Base-by-base conservation (phyloP, 2,113 vertebrate species). In the Baryphthengus martii region DNA sequence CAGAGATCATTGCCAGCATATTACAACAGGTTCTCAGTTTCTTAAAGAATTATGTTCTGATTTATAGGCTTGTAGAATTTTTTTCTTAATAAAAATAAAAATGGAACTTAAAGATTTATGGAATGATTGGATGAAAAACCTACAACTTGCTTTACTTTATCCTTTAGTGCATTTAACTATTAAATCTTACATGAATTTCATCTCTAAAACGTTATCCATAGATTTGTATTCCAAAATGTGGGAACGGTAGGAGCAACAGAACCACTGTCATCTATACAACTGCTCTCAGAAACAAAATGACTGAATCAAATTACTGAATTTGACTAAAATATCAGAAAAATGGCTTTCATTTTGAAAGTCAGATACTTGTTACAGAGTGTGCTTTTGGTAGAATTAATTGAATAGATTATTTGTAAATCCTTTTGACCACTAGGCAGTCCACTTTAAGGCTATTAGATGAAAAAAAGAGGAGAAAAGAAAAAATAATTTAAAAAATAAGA, bases 1-100 rank as follows among this genome's bases (percentile, higher is more conserved):
- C 65, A 59, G 72, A 88, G 74, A 90, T 83, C 71, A 70, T 63
- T 96, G 90, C 88, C 88, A 96, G 26, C 24, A 17, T 83, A 66
- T 87, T 90, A 52, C 72, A 73, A 13, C 71, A 91, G 44, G 24
- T 16, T 71, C 78, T 85, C 31, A 45, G 3, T 88, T 90, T 95
- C 45, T 76, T 88, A 37, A 88, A 70, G 40, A 89, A 76, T 70
- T 82, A 29, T 7, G 1, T 66, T 87, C 53, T 88, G 40, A 76
- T 91, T 56, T 89, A 37, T 68, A 85, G 78, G 18, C 52, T 11
- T 65, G 20, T 39, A 67, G 20, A 23, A 23, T 35, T 76, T 24
- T 1, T 59, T 84, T 73, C 83, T 73, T n/a, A n/a, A n/a, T n/a
- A n/a, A n/a, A n/a, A 29, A 65, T 2, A 65, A 71, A 61, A 67